These are phyloP conservation scores for Mesocentrotus franciscanus DNA, from an alignment of 53 echinoderm and acorn worm genomes.

Conservation along the genomic window DNA sequence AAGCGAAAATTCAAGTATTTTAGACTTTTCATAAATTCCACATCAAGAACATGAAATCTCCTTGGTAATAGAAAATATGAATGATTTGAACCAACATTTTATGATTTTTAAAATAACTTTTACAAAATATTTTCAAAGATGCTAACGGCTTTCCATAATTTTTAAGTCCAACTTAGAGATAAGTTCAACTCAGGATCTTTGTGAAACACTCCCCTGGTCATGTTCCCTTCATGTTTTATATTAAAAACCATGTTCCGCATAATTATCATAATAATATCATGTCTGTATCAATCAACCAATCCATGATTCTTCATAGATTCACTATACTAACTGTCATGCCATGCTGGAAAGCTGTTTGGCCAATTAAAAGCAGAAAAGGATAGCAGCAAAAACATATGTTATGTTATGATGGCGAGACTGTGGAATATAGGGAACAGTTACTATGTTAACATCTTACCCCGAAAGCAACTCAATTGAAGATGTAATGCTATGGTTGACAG, in stretches of 20 bases:
- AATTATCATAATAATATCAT: not conserved
- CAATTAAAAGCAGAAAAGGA: not conserved
- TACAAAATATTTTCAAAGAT: too few species aligned
- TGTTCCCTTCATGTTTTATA: not conserved
- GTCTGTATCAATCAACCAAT: slow-evolving; percentile 17
- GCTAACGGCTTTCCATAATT: too few species aligned
- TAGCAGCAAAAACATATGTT: slow-evolving; percentile 3
- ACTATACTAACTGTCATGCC: not conserved
- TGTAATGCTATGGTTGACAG: not conserved
- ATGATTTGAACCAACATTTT: too few species aligned
- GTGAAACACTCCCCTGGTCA: too few species aligned
- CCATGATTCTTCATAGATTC: not conserved
- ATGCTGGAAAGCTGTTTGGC: slow-evolving; percentile 3
- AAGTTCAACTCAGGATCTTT: too few species aligned
- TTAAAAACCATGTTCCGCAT: not conserved
- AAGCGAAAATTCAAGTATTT: too few species aligned
- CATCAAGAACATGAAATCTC: too few species aligned
- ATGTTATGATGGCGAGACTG: not conserved
- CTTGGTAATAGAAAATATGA: too few species aligned
- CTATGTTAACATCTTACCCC: slow-evolving; percentile 30
- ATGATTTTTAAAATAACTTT: too few species aligned
- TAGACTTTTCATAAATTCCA: too few species aligned
- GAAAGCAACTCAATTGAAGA: not conserved
- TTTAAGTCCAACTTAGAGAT: too few species aligned
- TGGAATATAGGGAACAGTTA: not conserved